Evolutionary conservation across 2,888 invertebrate species (phyloP), one percentile per base, ranked within the genome.

Genomic region (Troides aeacus): DNA sequence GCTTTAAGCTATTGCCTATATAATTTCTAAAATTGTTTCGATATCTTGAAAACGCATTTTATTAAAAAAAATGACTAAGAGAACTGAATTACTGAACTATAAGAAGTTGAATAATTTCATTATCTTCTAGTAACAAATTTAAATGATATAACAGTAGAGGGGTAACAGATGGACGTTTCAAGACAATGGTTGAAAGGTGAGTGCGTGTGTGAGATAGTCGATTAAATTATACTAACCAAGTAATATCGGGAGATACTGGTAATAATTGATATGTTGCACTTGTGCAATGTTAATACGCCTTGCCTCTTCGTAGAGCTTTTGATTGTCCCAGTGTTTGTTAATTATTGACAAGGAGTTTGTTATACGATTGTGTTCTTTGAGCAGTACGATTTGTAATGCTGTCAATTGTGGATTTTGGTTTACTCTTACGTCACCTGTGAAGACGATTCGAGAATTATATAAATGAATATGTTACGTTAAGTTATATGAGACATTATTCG

Each of bases 241-340:
- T 77, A 95, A 92, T 70, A 94, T 92, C 0, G 95, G 95, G 17
- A 95, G 84, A 94, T 94, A 95, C 81, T 95, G 95, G 79, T 94
- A 94, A 81, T 95, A 95, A 18, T 93, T 88, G 73, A 95, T 94
- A 72, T 94, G 92, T 80, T 95, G 95, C 79, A 94, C 93, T 81
- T 94, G 89, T 2, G 94, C 95, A 46, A 93, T 93, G 58, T 89
- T 81, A 71, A 95, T 94, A 72, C 93, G 88, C 63, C 95, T 87
- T 0, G 94, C 89, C 82, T 95, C 95, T 82, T 95, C 94, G 87
- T 90, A 95, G 42, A 94, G 84, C 0, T 88, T 93, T 79, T 95
- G 95, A 75, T 95, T 95, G 73, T 90, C 84, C 95, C 95, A 95
- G 72, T 94, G 94, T 0, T 94, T 94, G 84, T 96, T 96, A 24